A percentile compares a stretch with the other conserved stretches of the same genome.
Evolutionary conservation across 2,888 invertebrate species (phyloP).

Genomic region (Eulithis testata): DNA sequence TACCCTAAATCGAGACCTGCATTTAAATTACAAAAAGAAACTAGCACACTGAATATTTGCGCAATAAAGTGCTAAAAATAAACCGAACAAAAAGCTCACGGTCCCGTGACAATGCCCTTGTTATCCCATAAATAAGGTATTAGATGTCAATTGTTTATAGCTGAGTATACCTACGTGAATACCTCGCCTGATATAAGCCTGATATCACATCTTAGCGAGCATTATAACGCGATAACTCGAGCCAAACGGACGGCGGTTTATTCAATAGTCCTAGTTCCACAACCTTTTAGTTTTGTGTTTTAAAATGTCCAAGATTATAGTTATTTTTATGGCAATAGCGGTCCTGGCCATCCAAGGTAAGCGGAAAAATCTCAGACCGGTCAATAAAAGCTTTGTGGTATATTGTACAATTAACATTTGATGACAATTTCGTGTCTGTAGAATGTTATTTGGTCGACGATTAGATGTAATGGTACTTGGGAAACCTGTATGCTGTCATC

Average conservation of each 20-base stretch:
- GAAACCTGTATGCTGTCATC: slow-evolving; percentile 14
- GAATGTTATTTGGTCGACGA: slow-evolving; percentile 4
- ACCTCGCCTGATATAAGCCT: slow-evolving; percentile 44
- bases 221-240: slow-evolving; percentile 37
- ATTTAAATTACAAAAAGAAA: slow-evolving; percentile 32
- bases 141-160: slow-evolving; percentile 31
- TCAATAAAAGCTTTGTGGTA: not conserved
- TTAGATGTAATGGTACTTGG: slow-evolving; percentile 13
- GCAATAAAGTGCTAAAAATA: slow-evolving; percentile 36
- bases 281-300: slow-evolving; percentile 17
- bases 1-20: slow-evolving; percentile 22
- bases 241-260: slow-evolving; percentile 25
- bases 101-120: slow-evolving; percentile 27
- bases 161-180: slow-evolving; percentile 27
- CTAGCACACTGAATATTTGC: slow-evolving; percentile 28
- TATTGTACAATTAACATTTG: not conserved
- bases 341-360: slow-evolving; percentile 28
- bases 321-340: slow-evolving; percentile 28
- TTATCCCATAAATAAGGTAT: slow-evolving; percentile 34
- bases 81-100: slow-evolving; percentile 27
- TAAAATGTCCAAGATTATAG: slow-evolving; percentile 28
- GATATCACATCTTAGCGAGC: slow-evolving; percentile 35
- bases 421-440: not conserved
- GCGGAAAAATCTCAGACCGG: slow-evolving; percentile 1
- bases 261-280: slow-evolving; percentile 10